Base-by-base conservation (phyloP, 2,888 invertebrate species). In the Conops quadrifasciatus region DNA sequence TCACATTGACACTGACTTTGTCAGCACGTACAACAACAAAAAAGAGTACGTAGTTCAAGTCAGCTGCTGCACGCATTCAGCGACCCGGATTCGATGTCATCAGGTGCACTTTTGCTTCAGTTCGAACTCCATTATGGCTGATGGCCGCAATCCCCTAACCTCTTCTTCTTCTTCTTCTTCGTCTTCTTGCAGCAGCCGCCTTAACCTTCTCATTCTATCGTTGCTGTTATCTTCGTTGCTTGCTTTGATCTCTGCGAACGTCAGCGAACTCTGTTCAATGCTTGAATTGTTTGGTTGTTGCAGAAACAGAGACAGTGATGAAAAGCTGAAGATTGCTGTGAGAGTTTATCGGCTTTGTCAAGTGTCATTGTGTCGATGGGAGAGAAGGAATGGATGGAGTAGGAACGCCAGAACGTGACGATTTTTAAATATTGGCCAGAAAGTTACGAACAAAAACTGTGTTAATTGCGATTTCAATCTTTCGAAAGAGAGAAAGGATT, bases 341-440 rank as follows among this genome's bases (percentile, higher is more conserved):
- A 58, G 65, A 70, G 65, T 65, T 36, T 65, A 65, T 65, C 70
- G 59, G 58, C 47, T 58, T 59, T 45, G 59, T 67, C 28, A 67
- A 67, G 56, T 56, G 67, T 67, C 67, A 67, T 58, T 67, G 67
- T 58, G 58, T 58, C 45, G n/a, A n/a, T n/a, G n/a, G n/a, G n/a
- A n/a, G n/a, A n/a, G n/a, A n/a, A n/a, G n/a, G n/a, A n/a, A n/a
- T n/a, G n/a, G n/a, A n/a, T n/a, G n/a, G n/a, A n/a, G n/a, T n/a
- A n/a, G n/a, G n/a, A n/a, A n/a, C n/a, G n/a, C n/a, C n/a, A n/a
- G n/a, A n/a, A n/a, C n/a, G n/a, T n/a, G n/a, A n/a, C n/a, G n/a
- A n/a, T n/a, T n/a, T n/a, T n/a, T n/a, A n/a, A n/a, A n/a, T n/a
- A n/a, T n/a, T n/a, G n/a, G n/a, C n/a, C n/a, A n/a, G n/a, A n/a